phyloP scores from a whole-genome alignment of 2,888 invertebrate genomes.

The Amphipyra berbera region DNA sequence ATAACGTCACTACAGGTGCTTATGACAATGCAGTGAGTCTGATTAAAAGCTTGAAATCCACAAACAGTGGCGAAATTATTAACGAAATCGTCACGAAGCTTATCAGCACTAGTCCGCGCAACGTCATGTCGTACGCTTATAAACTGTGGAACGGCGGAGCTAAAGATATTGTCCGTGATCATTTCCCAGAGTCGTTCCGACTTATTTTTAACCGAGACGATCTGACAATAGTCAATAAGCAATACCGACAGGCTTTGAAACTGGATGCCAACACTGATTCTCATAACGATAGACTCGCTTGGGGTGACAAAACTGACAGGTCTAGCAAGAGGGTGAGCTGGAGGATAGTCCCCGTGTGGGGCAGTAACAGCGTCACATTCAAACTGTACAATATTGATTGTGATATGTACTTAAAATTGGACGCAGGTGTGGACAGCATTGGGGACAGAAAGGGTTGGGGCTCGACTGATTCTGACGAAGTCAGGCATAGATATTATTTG shows the following conservation, averaged over 20 bases:
- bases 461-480: conserved; percentile 29
- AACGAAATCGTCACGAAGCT: conserved; percentile 40
- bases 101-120: conserved; percentile 43
- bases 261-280: conserved; percentile 48
- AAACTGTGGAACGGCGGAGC: conserved; percentile 58
- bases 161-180: conserved; percentile 49
- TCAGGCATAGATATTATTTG: conserved; percentile 55
- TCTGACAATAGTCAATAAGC: conserved; percentile 60
- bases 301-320: conserved; percentile 55
- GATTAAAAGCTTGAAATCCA: conserved; percentile 38
- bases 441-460: conserved; percentile 61
- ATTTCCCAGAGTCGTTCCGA: conserved; percentile 59
- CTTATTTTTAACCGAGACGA: conserved; percentile 50
- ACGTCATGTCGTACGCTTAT: conserved; percentile 57
- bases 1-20: conserved; percentile 37
- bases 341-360: conserved; percentile 59
- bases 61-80: conserved; percentile 29
- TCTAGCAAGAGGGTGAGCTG: conserved; percentile 54
- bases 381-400: conserved; percentile 57
- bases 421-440: conserved; percentile 30
- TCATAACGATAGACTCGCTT: conserved; percentile 54
- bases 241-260: conserved; percentile 51
- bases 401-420: conserved; percentile 62
- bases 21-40: conserved; percentile 57
- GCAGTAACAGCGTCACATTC: conserved; percentile 53